A percentile compares a stretch with the other conserved stretches of the same genome.
Conservation (phyloP, 2,797 vertebrate genomes). For the Diplodus sargus region DNA sequence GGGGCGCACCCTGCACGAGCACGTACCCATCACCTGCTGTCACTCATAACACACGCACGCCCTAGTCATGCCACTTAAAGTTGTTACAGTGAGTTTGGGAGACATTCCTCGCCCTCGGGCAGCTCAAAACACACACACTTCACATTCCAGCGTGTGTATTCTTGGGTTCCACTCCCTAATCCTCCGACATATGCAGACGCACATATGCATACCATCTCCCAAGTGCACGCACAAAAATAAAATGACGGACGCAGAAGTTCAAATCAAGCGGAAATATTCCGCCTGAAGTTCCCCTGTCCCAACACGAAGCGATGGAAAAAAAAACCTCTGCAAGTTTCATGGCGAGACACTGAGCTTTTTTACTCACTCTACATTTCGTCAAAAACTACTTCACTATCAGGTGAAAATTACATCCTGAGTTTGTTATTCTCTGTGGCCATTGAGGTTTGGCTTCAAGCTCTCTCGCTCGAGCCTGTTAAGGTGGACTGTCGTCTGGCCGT, state of each 20-base stretch:
- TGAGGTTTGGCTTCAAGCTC: conserved; percentile 9
- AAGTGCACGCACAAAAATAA: conserved; percentile 37
- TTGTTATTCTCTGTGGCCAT: conserved; percentile 11
- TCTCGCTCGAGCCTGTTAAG: conserved; percentile 41
- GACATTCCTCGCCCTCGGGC: conserved; percentile 71
- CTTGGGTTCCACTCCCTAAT: conserved; percentile 81
- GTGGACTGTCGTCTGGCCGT: conserved; percentile 46
- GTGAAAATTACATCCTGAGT: conserved; percentile 41
- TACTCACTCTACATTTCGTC: not conserved
- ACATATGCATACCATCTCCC: conserved; percentile 61
- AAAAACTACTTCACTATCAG: conserved; percentile 15
- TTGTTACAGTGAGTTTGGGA: conserved; percentile 71
- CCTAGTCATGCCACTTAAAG: conserved; percentile 65
- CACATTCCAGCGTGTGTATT: conserved; percentile 80
- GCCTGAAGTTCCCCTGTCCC: conserved; percentile 5
- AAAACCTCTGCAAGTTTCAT: conserved; percentile 16
- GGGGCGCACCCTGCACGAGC: conserved; percentile 52
- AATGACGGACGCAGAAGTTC: conserved; percentile 51
- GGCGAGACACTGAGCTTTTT: not conserved
- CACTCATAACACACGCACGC: conserved; percentile 62
- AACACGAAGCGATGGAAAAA: conserved; percentile 32
- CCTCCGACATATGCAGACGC: conserved; percentile 73
- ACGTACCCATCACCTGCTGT: conserved; percentile 78
- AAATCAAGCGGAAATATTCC: conserved; percentile 25
- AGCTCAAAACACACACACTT: conserved; percentile 77